Evolutionary conservation across 2,888 invertebrate species (phyloP), one percentile per base, ranked within the genome.

Genomic region (Linnaemya tessellans): DNA sequence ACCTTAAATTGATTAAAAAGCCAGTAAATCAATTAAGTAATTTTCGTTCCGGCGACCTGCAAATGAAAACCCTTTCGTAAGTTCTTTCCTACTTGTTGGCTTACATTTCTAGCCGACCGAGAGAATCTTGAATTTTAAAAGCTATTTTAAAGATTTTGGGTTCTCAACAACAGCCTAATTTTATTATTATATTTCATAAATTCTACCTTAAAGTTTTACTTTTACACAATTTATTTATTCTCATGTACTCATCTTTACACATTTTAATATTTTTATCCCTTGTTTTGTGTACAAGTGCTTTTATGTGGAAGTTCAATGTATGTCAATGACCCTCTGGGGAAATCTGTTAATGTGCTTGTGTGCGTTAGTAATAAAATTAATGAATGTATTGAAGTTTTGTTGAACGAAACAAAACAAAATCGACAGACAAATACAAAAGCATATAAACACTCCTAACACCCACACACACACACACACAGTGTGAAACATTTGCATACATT

Each of bases 321-420:
- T 86, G 86, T 85, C 87, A 86, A 87, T 86, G 86, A 86, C 87
- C 84, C 87, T 70, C 85, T 18, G 10, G 87, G 87, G 87, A 81
- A 86, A 85, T 85, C 81, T 84, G 84, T 73, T 87, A 79, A 84
- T 85, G 75, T 79, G 70, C 73, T 54, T 78, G 84, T 65, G 5
- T 65, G 46, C 9, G 25, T 41, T 3, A 65, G 79, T 81, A 85
- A 84, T 86, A 80, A 85, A 87, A 87, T 84, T 87, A 87, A 87
- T 86, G 87, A 86, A 81, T 79, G 71, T 80, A 82, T 84, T 84
- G 64, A 77, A 84, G 73, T 81, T 84, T 70, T n/a, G 15, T 10
- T 58, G 51, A 1, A 0, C 15, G 51, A 9, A 30, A 9, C 30
- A 30, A 51, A 35, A 54, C 3, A 2, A 3, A 2, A 35, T n/a